These are phyloP conservation scores for Tichodroma muraria DNA, from an alignment of 2,113 vertebrate genomes.

Conservation along the genomic window DNA sequence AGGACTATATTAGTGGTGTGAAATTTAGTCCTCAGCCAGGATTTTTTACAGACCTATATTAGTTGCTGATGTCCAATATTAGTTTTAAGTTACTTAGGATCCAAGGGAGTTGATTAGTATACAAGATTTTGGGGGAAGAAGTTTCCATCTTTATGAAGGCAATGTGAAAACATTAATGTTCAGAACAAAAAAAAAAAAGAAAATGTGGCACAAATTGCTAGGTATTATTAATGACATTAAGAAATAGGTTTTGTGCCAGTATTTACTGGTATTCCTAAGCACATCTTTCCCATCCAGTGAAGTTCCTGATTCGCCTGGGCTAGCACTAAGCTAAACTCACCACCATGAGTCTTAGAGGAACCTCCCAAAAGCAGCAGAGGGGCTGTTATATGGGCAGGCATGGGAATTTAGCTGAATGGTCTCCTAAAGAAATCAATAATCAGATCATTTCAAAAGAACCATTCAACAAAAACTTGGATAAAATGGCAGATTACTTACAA, in stretches of 20 bases:
- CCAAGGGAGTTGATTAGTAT: not conserved
- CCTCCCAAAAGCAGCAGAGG: not conserved
- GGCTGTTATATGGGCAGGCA: not conserved
- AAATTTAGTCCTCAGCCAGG: slow-evolving; percentile 15
- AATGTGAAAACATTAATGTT: not conserved
- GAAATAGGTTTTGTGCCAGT: not conserved
- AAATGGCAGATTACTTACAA: slow-evolving; percentile 36
- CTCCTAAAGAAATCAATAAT: slow-evolving; percentile 17
- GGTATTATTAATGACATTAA: not conserved
- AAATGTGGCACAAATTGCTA: not conserved
- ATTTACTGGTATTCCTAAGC: not conserved
- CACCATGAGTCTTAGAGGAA: not conserved
- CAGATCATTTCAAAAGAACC: slow-evolving; percentile 16
- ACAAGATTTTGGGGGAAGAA: not conserved
- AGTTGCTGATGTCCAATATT: not conserved
- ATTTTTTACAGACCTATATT: not conserved
- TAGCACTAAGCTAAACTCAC: not conserved
- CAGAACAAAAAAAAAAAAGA: not conserved
- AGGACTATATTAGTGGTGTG: not conserved
- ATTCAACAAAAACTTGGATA: slow-evolving; percentile 1
- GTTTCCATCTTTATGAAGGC: not conserved
- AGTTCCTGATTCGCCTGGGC: not conserved
- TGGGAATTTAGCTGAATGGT: not conserved
- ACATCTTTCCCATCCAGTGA: not conserved
- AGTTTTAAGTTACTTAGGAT: not conserved